A percentile compares a stretch with the other conserved stretches of the same genome.
These are phyloP conservation scores for Colinus virginianus DNA, from an alignment of 2,113 vertebrate genomes.

Conservation along the genomic window DNA sequence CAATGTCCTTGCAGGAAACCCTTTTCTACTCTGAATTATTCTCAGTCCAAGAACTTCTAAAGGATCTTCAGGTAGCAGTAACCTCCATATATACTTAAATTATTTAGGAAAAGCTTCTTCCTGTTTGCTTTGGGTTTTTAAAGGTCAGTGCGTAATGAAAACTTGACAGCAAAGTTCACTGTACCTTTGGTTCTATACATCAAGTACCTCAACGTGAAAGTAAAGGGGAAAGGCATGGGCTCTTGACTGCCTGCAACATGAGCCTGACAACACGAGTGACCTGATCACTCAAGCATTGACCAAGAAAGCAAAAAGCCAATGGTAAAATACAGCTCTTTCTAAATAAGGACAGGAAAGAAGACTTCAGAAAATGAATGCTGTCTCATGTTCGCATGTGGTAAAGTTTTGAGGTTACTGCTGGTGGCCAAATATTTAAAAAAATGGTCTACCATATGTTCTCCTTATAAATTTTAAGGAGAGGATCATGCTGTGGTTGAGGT, in stretches of 20 bases:
- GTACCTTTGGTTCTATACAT: background rate
- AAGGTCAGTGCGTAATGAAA: background rate
- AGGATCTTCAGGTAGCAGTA: background rate
- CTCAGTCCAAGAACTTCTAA: background rate
- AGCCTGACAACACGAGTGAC: background rate
- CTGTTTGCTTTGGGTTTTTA: background rate
- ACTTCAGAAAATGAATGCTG: background rate
- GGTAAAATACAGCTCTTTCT: background rate
- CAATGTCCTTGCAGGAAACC: background rate
- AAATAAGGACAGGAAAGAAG: background rate
- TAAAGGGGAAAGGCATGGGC: background rate
- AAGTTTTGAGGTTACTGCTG: slow-evolving; percentile 25
- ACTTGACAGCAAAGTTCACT: background rate
- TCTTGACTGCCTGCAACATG: accelerated
- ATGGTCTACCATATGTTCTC: slow-evolving; percentile 19
- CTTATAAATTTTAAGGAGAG: background rate
- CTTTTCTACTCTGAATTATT: background rate
- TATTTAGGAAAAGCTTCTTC: background rate
- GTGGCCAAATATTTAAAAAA: slow-evolving; percentile 12
- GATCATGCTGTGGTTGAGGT: slow-evolving; percentile 15
- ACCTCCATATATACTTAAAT: background rate
- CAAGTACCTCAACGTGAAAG: background rate
- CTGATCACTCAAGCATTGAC: background rate
- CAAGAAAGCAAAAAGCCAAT: background rate
- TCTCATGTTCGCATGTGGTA: slow-evolving; percentile 21